Conservation (phyloP, 2,797 vertebrate species). For the Gymnothorax javanicus region DNA sequence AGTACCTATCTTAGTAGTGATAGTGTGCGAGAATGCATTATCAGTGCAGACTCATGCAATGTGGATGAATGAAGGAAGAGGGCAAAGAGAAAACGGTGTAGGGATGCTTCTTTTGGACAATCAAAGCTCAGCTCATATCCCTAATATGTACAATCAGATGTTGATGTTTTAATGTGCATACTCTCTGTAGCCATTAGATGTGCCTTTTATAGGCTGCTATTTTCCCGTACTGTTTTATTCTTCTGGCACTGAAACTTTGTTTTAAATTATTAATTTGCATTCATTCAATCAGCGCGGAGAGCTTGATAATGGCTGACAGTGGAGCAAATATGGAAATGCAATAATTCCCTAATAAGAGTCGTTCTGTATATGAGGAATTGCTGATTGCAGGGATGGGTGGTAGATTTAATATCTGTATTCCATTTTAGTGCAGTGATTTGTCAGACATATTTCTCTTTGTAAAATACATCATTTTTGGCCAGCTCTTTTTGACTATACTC, state of each 20-base stretch:
- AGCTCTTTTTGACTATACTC: too few species aligned
- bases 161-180: neutral
- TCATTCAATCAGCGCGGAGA: neutral
- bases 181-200: neutral
- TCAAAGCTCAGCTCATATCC: neutral
- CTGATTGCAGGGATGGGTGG: neutral
- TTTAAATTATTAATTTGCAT: neutral
- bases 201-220: constrained; percentile 3
- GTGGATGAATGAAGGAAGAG: neutral
- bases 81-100: neutral
- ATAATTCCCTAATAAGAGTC: neutral
- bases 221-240: neutral
- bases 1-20: neutral
- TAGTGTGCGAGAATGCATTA: neutral
- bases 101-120: neutral
- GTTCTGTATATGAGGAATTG: neutral
- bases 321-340: neutral
- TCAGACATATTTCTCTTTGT: neutral
- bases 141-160: neutral
- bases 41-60: neutral
- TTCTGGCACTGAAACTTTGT: neutral
- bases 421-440: neutral
- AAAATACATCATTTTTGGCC: neutral
- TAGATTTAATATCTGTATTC: neutral
- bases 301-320: neutral